Base-by-base conservation (phyloP, 2,888 invertebrate genomes). In the Thumatha senex region DNA sequence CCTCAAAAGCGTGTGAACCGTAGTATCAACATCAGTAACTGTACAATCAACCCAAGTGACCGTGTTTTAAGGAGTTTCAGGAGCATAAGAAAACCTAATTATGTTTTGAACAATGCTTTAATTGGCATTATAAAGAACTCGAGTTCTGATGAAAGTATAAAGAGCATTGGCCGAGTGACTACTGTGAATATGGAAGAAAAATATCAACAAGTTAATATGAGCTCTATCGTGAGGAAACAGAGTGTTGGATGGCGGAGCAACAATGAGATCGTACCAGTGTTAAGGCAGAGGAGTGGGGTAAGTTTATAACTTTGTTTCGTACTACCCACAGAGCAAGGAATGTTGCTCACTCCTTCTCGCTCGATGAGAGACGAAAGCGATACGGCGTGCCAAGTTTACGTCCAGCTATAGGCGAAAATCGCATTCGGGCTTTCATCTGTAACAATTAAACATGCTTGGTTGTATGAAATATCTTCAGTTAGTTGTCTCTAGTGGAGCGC, bases 11-110 rank as follows among this genome's bases (percentile, higher is more conserved):
- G 55, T 11, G 10, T 40, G 24, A n/a, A 15, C 48, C 9, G 40
- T 13, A 18, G 2, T 0, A 47, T 47, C 13, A 2, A 24, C 18
- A 7, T 46, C 1, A 7, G 24, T 7, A 41, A 18, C 30, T 41
- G 8, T 10, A 14, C 31, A 15, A 33, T 41, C 4, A 56, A 14
- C 0, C 29, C 45, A 1, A 65, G 65, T 49, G 65, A 65, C 44
- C 15, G 54, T 5, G 46, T 49, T 7, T 39, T 89, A 2, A 69
- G 86, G 8, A 88, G 86, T 56, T 85, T 63, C 45, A 61, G 62
- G 7, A 45, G 54, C 5, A 36, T 48, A 7, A 58, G 62, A 12
- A 69, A 56, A 3, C 56, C 60, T 11, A 63, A 47, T 35, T 61
- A 61, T 33, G 43, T 66, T 9, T n/a, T 64, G 0, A 61, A 61